Conservation (phyloP, 2,113 vertebrate species). For the Thunnus thynnus region DNA sequence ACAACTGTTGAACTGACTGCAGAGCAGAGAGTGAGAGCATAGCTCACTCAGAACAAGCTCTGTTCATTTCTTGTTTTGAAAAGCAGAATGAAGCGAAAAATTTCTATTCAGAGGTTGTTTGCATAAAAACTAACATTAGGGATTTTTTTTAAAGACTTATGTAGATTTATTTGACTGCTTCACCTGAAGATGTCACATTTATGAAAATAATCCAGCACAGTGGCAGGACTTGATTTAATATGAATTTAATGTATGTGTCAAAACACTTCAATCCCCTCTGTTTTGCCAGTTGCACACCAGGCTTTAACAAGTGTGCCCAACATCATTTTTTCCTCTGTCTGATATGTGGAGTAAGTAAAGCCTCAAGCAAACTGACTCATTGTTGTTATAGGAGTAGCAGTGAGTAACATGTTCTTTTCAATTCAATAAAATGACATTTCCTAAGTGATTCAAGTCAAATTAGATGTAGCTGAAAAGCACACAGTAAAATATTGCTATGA, state of each 20-base stretch:
- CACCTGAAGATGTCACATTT: slow-evolving; percentile 2
- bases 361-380: not conserved
- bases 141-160: not conserved
- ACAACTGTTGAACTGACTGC: slow-evolving; percentile 9
- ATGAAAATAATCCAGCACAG: not conserved
- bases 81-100: not conserved
- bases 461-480: slow-evolving; percentile 7
- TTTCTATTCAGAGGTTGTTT: not conserved
- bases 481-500: not conserved
- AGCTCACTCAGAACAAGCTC: not conserved
- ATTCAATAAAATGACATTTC: slow-evolving; percentile 35
- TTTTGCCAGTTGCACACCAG: not conserved
- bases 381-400: not conserved
- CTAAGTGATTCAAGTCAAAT: slow-evolving; percentile 8
- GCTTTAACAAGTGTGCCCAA: not conserved
- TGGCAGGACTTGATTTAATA: slow-evolving; percentile 19
- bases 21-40: not conserved
- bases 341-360: slow-evolving; percentile 7
- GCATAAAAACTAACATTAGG: slow-evolving; percentile 1
- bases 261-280: slow-evolving; percentile 26
- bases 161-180: too few relatives aligned
- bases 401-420: slow-evolving; percentile 1
- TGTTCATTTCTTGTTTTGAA: slow-evolving; percentile 2
- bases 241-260: slow-evolving; percentile 30
- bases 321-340: slow-evolving; percentile 27